Evolutionary conservation across 2,888 invertebrate genomes (phyloP).

Genomic region (Acanthococcus lagerstroemiae): DNA sequence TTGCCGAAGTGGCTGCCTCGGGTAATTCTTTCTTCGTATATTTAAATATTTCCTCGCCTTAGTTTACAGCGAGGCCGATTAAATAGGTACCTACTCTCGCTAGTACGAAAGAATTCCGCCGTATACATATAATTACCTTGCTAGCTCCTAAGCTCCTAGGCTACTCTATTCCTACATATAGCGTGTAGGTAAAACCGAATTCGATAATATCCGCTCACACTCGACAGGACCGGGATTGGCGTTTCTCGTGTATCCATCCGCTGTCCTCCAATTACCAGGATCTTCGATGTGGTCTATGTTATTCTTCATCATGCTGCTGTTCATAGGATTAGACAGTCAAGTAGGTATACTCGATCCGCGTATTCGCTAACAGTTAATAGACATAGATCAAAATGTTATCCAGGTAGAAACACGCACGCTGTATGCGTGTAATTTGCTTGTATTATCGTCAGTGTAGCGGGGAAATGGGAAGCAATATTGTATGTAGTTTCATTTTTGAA

Average conservation of each 20-base stretch:
- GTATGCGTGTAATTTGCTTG: not conserved
- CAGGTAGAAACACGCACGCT: not conserved
- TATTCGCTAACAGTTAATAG: too few species aligned
- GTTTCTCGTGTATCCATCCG: constrained; percentile 85
- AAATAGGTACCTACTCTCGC: too few species aligned
- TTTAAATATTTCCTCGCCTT: too few species aligned
- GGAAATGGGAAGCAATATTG: not conserved
- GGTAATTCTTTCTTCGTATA: too few species aligned
- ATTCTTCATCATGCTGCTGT: constrained; percentile 85
- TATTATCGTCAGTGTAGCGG: not conserved
- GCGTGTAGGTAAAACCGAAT: too few species aligned
- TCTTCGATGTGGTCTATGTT: constrained; percentile 84
- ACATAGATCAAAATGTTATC: not conserved
- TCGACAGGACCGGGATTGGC: constrained; percentile 73
- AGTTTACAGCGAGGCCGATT: too few species aligned
- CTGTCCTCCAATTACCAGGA: constrained; percentile 79
- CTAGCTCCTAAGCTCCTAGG: too few species aligned
- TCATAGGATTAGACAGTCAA: constrained; percentile 81
- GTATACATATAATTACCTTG: too few species aligned
- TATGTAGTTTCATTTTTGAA: too few species aligned
- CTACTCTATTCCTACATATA: too few species aligned
- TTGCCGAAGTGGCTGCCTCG: constrained; percentile 87
- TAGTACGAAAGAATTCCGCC: too few species aligned
- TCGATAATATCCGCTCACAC: too few species aligned
- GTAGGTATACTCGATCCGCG: constrained; percentile 37